phyloP scores from a whole-genome alignment of 1,140 invertebrate species.

The Cyclina sinensis region DNA sequence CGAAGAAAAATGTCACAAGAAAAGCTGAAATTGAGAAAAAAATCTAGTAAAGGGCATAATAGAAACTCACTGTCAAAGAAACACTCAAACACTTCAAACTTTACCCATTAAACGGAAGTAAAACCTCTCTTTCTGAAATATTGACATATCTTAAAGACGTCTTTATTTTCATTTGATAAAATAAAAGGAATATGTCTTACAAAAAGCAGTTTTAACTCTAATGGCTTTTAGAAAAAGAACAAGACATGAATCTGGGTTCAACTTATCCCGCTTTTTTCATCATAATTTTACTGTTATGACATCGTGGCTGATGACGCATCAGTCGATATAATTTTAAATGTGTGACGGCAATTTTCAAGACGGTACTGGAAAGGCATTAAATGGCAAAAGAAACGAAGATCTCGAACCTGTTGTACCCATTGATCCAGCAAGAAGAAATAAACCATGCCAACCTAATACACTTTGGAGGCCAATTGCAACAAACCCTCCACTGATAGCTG shows the following conservation, averaged over 20 bases:
- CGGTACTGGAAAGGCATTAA: background rate
- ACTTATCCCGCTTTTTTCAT: no score
- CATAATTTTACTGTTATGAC: no score
- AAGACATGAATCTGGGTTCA: no score
- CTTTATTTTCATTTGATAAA: no score
- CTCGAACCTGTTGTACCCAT: slow-evolving; percentile 30
- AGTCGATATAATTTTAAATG: no score
- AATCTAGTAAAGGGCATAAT: background rate
- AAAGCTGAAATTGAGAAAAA: slow-evolving; percentile 14
- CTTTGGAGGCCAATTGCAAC: background rate
- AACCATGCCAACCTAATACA: slow-evolving; percentile 54
- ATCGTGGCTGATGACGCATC: no score
- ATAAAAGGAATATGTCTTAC: background rate
- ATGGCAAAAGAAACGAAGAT: no score
- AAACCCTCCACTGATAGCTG: background rate
- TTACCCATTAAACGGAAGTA: no score
- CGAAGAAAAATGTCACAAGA: slow-evolving; percentile 29
- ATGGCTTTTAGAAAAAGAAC: background rate
- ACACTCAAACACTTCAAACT: no score
- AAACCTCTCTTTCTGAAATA: no score
- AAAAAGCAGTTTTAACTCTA: background rate
- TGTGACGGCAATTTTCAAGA: background rate
- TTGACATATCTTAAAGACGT: no score
- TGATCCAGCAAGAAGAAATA: slow-evolving; percentile 43
- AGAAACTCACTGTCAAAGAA: no score